Percentiles rank a stretch among this genome's conserved stretches.
Evolutionary conservation across 2,888 invertebrate genomes (phyloP).

Genomic region (Melieria picta): DNA sequence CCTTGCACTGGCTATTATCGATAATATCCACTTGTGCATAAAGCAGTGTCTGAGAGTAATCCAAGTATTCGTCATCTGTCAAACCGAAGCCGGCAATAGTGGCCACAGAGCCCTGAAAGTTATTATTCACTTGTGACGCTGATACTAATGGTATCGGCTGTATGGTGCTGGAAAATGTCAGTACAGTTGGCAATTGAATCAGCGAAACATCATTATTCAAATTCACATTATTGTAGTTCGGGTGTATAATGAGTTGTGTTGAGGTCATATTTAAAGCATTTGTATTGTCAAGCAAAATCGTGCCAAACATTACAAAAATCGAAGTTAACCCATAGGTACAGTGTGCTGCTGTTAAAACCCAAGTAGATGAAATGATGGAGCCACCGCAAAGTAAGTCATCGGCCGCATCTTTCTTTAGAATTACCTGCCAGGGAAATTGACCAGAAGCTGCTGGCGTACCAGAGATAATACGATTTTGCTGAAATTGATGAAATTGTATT

Average conservation of each 20-base stretch:
- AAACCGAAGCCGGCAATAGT: slow-evolving; percentile 58
- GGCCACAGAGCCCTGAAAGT: slow-evolving; percentile 50
- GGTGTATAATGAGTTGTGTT: slow-evolving; percentile 52
- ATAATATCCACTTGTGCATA: slow-evolving; percentile 57
- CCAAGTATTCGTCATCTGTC: slow-evolving; percentile 57
- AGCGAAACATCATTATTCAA: slow-evolving; percentile 61
- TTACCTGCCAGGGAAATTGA: slow-evolving; percentile 63
- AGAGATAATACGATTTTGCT: slow-evolving; percentile 52
- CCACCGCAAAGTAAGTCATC: slow-evolving; percentile 60
- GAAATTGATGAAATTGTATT: neutral
- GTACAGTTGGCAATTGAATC: slow-evolving; percentile 51
- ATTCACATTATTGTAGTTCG: slow-evolving; percentile 52
- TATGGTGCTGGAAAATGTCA: slow-evolving; percentile 49
- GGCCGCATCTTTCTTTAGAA: slow-evolving; percentile 53
- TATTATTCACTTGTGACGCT: slow-evolving; percentile 39
- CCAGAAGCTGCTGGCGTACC: slow-evolving; percentile 51
- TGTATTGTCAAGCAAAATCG: slow-evolving; percentile 47
- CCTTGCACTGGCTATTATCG: slow-evolving; percentile 50
- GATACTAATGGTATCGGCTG: slow-evolving; percentile 54
- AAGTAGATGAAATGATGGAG: slow-evolving; percentile 55
- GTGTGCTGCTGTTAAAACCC: slow-evolving; percentile 63
- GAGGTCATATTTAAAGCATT: slow-evolving; percentile 52
- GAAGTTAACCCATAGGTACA: slow-evolving; percentile 53
- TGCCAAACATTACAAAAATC: slow-evolving; percentile 56
- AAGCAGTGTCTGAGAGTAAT: slow-evolving; percentile 51